Evolutionary conservation across 2,888 invertebrate genomes (phyloP), one percentile per base, ranked within the genome.

Genomic region (Euplagia quadripunctaria): DNA sequence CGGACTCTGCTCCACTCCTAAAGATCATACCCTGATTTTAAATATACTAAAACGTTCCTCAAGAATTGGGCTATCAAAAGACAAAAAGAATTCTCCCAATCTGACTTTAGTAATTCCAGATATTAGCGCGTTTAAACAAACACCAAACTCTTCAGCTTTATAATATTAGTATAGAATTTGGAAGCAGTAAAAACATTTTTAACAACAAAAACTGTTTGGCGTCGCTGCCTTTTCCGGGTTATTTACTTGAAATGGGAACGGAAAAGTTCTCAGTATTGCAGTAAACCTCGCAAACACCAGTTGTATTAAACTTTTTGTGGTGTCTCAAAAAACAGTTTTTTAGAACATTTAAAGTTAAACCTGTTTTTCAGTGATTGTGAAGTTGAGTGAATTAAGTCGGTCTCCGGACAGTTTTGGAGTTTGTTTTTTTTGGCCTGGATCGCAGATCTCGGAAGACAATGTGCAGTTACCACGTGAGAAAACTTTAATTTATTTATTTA

Each of bases 381-480:
- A 14, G 14, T 31, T 61, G 31, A 61, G 31, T 61, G 61, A 31
- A 14, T 4, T 14, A 31, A 61, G 14, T 31, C 31, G 31, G 20
- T 20, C 20, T 12, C 4, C 11, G 58, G 58, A 58, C 58, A 20
- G n/a, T 58, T 58, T n/a, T n/a, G 0, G n/a, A n/a, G 9, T 17
- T 58, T 12, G 58, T 46, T 46, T 46, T 8, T 16, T 42, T n/a
- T 31, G 11, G 49, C 9, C 31, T 20, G 17, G 51, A 49, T 31
- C 14, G 43, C 51, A 51, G 9, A 68, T n/a, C 52, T 51, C n/a
- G 12, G 49, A 31, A 42, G 58, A 69, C 43, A 71, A 64, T 68
- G 76, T 61, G 65, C 71, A 73, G 71, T n/a, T 46, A 4, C 46
- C 73, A 73, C n/a, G 73, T 73, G 66, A 72, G 72, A 9, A 49